Conservation (phyloP, 2,113 vertebrate species). For the Myiopsitta monachus region DNA sequence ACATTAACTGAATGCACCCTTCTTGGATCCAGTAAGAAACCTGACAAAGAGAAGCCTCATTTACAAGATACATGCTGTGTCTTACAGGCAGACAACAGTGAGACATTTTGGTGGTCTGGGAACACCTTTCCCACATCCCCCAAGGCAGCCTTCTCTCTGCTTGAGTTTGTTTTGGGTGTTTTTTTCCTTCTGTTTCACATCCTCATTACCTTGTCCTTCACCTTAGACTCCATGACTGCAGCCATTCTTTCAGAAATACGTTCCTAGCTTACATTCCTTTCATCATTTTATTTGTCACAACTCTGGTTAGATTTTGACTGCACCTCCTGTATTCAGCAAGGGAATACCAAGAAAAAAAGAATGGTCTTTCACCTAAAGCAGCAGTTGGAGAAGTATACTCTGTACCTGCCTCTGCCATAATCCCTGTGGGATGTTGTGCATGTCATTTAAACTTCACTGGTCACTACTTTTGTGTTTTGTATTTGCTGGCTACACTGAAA, state of each 20-base stretch:
- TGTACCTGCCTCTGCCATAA: neutral
- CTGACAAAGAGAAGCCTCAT: neutral
- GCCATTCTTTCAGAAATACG: neutral
- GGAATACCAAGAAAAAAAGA: neutral
- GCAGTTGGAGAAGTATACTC: neutral
- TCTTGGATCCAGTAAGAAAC: neutral
- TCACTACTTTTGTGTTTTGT: neutral
- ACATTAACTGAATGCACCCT: neutral
- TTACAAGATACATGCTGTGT: neutral
- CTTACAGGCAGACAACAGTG: neutral
- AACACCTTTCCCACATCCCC: neutral
- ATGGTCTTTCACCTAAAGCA: neutral
- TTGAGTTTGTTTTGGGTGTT: neutral
- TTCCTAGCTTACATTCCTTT: neutral
- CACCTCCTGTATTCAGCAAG: neutral
- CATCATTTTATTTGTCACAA: accelerated
- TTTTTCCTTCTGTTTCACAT: neutral
- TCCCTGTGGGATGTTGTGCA: neutral
- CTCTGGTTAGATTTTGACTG: neutral
- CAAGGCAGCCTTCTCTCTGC: neutral
- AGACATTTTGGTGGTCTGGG: neutral
- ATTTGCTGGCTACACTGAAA: neutral
- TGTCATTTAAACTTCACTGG: neutral
- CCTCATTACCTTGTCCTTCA: neutral
- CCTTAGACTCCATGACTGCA: neutral